phyloP scores from a whole-genome alignment of 2,888 invertebrate genomes.

The Diarsia brunnea region DNA sequence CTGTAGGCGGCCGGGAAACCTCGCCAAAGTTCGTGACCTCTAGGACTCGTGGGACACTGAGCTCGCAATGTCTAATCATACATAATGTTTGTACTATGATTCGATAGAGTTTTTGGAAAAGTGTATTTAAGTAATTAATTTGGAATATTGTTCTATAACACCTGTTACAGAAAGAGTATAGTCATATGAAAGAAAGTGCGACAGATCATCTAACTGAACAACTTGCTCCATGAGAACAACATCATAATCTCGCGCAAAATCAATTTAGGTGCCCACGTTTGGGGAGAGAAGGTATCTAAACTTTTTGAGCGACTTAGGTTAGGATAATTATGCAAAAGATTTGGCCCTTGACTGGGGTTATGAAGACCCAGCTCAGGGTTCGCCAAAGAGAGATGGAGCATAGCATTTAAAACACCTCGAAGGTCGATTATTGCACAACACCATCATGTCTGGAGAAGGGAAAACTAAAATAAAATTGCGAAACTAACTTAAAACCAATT shows the following conservation, averaged over 20 bases:
- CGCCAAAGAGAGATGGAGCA: no score
- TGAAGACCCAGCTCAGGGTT: background rate
- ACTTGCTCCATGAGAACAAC: background rate
- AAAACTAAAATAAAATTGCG: no score
- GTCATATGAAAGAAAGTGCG: background rate
- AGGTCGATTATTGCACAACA: background rate
- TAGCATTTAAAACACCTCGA: background rate
- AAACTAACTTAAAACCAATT: no score
- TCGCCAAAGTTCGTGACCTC: slow-evolving; percentile 7
- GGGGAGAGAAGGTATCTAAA: background rate
- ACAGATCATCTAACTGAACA: background rate
- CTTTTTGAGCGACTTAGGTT: no score
- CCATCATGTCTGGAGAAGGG: no score
- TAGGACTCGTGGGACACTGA: background rate
- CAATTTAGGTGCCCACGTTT: background rate
- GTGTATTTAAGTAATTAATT: background rate
- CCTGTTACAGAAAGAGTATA: background rate
- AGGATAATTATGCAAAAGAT: no score
- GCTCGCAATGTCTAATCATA: background rate
- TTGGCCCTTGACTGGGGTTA: no score
- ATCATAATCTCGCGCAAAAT: no score
- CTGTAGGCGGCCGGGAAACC: background rate
- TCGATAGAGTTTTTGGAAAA: background rate
- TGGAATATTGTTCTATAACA: background rate
- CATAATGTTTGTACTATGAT: background rate